Evolutionary conservation across 2,797 vertebrate genomes (phyloP).

Genomic region (Meda fulgida): DNA sequence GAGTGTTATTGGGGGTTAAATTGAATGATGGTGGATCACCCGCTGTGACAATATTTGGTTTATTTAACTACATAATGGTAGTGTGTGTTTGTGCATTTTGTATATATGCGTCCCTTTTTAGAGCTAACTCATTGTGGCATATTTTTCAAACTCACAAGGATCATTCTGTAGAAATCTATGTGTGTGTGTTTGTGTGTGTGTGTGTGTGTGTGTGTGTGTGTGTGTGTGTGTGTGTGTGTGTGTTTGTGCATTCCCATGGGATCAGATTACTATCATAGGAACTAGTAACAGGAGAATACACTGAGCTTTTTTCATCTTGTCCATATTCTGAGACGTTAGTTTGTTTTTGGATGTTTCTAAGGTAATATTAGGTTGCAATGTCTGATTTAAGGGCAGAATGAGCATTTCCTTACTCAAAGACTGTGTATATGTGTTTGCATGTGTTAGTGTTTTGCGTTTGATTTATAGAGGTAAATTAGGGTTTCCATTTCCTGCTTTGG

Average conservation of each 20-base stretch:
- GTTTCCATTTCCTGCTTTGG: conserved; percentile 41
- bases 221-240: conserved; percentile 26
- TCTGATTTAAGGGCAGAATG: conserved; percentile 43
- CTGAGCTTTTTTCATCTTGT: conserved; percentile 47
- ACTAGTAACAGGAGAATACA: conserved; percentile 59
- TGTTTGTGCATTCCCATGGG: conserved; percentile 59
- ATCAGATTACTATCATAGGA: conserved; percentile 66
- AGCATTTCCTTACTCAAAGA: conserved; percentile 1
- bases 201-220: conserved; percentile 29
- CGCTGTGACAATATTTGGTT: conserved; percentile 45
- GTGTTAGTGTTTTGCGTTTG: conserved; percentile 40
- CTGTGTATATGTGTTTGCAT: conserved; percentile 32
- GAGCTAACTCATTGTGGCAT: background rate
- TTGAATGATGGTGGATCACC: conserved; percentile 56
- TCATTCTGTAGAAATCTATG: background rate
- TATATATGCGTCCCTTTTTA: background rate
- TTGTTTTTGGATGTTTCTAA: conserved; percentile 42
- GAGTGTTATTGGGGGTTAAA: conserved; percentile 48
- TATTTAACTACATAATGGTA: conserved; percentile 27
- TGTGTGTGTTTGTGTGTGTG: conserved; percentile 20
- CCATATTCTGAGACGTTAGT: conserved; percentile 42
- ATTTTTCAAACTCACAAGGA: conserved; percentile 13
- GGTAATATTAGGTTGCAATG: conserved; percentile 47
- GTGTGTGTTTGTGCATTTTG: conserved; percentile 13
- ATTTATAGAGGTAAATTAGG: conserved; percentile 49